phyloP scores from a whole-genome alignment of 2,113 vertebrate species.

The Salvelinus alpinus region DNA sequence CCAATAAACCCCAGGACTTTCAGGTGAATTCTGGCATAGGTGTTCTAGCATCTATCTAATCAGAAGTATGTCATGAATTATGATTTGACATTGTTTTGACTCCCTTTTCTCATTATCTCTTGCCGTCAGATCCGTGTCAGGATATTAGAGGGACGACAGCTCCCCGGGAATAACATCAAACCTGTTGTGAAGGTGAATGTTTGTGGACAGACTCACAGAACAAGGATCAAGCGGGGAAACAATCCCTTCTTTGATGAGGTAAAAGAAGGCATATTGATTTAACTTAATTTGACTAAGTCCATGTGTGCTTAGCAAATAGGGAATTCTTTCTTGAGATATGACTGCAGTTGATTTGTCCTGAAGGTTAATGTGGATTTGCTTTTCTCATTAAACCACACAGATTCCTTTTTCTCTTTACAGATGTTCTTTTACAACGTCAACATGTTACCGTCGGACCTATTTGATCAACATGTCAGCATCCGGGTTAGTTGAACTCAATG shows the following conservation, averaged over 20 bases:
- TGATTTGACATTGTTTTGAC: background rate
- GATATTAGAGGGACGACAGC: slow-evolving; percentile 89
- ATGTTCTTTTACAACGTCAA: slow-evolving; percentile 95
- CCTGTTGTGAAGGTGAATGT: slow-evolving; percentile 92
- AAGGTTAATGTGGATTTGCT: background rate
- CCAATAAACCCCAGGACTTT: slow-evolving; percentile 95
- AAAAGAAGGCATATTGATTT: background rate
- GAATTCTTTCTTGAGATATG: background rate
- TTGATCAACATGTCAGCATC: slow-evolving; percentile 89
- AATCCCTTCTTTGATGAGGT: slow-evolving; percentile 98
- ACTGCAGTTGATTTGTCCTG: background rate
- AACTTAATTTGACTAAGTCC: background rate
- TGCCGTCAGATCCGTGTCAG: slow-evolving; percentile 81
- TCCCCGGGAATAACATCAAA: slow-evolving; percentile 93
- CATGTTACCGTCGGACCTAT: slow-evolving; percentile 87
- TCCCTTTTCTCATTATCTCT: background rate
- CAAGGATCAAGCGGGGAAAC: slow-evolving; percentile 93
- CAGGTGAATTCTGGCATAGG: slow-evolving; percentile 75
- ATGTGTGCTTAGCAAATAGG: background rate
- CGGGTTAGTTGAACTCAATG: slow-evolving; percentile 75
- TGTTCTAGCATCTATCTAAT: too few relatives aligned
- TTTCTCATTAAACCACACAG: background rate
- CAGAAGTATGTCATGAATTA: too few relatives aligned
- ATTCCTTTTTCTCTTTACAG: slow-evolving; percentile 65
- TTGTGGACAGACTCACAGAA: slow-evolving; percentile 89